Evolutionary conservation across 1,140 invertebrate species (phyloP).

Genomic region (Ladona fulva): DNA sequence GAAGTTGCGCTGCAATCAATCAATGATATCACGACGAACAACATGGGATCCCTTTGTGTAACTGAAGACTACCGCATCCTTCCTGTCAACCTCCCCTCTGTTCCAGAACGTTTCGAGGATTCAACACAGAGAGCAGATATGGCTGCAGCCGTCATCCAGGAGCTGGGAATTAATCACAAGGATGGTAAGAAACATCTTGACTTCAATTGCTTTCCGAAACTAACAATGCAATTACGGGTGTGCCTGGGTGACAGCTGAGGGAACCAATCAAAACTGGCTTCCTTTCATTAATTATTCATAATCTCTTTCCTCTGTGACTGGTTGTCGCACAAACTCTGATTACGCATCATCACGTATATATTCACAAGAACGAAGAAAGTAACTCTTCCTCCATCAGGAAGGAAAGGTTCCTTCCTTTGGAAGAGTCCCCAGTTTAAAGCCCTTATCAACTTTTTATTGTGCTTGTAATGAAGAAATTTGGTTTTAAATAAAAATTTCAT

Average conservation of each 20-base stretch:
- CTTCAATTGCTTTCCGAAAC: not conserved
- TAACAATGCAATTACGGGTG: too few species aligned
- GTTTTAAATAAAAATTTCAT: too few species aligned
- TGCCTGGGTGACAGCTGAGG: too few species aligned
- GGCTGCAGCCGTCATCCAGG: not conserved
- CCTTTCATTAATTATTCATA: not conserved
- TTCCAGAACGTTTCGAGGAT: not conserved
- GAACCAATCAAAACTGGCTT: not conserved
- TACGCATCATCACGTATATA: not conserved
- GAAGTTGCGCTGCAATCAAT: not conserved
- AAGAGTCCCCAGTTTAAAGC: too few species aligned
- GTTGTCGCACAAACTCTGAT: not conserved
- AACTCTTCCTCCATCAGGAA: too few species aligned
- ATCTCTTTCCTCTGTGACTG: not conserved
- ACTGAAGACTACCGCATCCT: not conserved
- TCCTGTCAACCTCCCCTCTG: not conserved
- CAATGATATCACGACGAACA: not conserved
- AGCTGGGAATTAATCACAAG: not conserved
- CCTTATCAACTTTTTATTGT: too few species aligned
- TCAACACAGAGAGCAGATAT: not conserved
- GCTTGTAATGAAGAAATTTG: too few species aligned
- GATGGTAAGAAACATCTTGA: not conserved
- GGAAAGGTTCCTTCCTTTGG: too few species aligned
- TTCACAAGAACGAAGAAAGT: too few species aligned
- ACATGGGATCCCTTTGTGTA: not conserved